Evolutionary conservation across 2,797 vertebrate species (phyloP).

Genomic region (Eupleurogrammus muticus): DNA sequence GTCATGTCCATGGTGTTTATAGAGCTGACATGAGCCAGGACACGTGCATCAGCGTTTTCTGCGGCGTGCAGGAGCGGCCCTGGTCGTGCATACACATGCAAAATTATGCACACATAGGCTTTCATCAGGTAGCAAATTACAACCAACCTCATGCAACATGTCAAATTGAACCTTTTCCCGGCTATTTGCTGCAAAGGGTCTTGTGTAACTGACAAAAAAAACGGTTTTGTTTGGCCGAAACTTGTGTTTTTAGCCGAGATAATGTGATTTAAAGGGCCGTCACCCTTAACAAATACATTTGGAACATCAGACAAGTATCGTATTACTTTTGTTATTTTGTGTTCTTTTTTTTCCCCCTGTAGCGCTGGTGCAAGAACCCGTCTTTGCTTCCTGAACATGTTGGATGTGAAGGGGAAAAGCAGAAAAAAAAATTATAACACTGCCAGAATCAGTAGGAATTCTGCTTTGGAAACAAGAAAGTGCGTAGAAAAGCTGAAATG

Average conservation of each 20-base stretch:
- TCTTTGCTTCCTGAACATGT: constrained; percentile 40
- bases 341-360: neutral
- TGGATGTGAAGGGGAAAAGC: neutral
- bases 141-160: constrained; percentile 15
- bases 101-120: constrained; percentile 1
- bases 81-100: constrained; percentile 19
- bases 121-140: neutral
- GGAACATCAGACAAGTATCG: constrained; percentile 34
- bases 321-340: constrained; percentile 12
- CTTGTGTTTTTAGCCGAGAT: constrained; percentile 29
- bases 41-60: constrained; percentile 51
- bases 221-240: constrained; percentile 50
- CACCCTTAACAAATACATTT: constrained; percentile 22
- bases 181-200: constrained; percentile 43
- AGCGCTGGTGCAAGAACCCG: constrained; percentile 14
- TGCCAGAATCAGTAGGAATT: constrained; percentile 17
- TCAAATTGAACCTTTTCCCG: constrained; percentile 21
- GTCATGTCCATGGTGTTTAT: constrained; percentile 69
- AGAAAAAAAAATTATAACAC: constrained; percentile 17
- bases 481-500: neutral
- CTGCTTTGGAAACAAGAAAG: neutral
- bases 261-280: constrained; percentile 37
- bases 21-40: constrained; percentile 55
- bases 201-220: constrained; percentile 51
- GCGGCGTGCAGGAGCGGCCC: constrained; percentile 16